These are phyloP conservation scores for Drosophila biarmipes DNA, from an alignment of 1,140 invertebrate species.

Conservation along the genomic window DNA sequence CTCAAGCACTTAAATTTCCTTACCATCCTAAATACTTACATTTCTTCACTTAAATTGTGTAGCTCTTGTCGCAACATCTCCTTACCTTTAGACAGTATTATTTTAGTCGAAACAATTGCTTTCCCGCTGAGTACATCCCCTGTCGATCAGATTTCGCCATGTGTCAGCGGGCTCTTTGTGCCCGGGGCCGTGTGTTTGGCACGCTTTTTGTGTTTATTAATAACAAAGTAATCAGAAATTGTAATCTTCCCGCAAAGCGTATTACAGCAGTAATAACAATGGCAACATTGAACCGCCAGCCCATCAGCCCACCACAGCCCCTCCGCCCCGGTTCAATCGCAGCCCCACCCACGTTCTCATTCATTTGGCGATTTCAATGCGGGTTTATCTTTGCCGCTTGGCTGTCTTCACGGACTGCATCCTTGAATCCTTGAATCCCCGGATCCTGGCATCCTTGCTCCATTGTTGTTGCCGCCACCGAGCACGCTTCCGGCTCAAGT, in stretches of 20 bases:
- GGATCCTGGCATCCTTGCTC: constrained; percentile 36
- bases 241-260: constrained; percentile 77
- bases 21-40: too few relatives aligned
- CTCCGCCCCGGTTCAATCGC: constrained; percentile 1
- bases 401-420: constrained; percentile 43
- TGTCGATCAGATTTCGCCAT: constrained; percentile 29
- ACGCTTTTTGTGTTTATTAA: constrained; percentile 79
- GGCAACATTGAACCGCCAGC: constrained; percentile 41
- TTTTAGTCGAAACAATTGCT: neutral
- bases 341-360: constrained; percentile 7
- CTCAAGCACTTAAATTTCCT: too few relatives aligned
- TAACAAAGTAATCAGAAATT: constrained; percentile 83
- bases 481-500: constrained; percentile 72
- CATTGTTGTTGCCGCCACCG: constrained; percentile 44
- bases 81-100: neutral
- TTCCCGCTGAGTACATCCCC: constrained; percentile 12
- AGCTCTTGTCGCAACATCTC: too few relatives aligned
- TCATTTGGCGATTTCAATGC: constrained; percentile 48
- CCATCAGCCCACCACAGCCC: neutral
- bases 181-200: constrained; percentile 40
- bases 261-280: constrained; percentile 81
- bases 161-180: constrained; percentile 26
- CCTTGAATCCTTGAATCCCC: constrained; percentile 46
- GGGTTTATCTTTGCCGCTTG: constrained; percentile 47
- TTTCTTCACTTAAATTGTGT: neutral